phyloP scores from a whole-genome alignment of 92 coral and sea anemone species.

The Scolanthus callimorphus region DNA sequence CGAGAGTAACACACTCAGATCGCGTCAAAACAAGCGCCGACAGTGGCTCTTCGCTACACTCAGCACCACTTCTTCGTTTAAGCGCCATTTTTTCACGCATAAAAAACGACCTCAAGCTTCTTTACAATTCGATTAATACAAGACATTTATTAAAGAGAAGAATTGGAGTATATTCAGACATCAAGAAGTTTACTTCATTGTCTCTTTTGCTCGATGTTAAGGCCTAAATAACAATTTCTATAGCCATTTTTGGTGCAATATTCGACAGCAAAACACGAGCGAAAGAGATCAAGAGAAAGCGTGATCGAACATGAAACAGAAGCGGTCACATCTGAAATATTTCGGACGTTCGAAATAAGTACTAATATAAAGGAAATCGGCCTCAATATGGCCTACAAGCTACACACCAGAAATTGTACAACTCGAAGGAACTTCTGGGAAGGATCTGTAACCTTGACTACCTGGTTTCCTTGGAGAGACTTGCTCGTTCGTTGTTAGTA shows the following conservation, averaged over 20 bases:
- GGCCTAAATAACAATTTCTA: background rate
- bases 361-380: slow-evolving; percentile 2
- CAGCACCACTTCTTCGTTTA: slow-evolving; percentile 22
- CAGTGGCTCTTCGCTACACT: background rate
- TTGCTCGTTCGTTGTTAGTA: slow-evolving; percentile 95
- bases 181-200: background rate
- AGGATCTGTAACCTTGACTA: slow-evolving; percentile 99
- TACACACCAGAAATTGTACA: slow-evolving; percentile 66
- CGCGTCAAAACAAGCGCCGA: background rate
- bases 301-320: background rate
- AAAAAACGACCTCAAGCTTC: slow-evolving; percentile 14
- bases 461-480: slow-evolving; percentile 99
- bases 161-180: background rate
- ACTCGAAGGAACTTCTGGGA: slow-evolving; percentile 91
- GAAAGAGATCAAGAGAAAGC: background rate
- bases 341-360: slow-evolving; percentile 5
- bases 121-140: too few relatives aligned
- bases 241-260: background rate
- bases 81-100: slow-evolving; percentile 33
- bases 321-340: background rate
- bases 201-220: background rate
- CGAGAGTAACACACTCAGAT: slow-evolving; percentile 18
- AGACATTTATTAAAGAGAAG: too few relatives aligned
- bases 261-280: slow-evolving; percentile 1
- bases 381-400: slow-evolving; percentile 60